Conservation (phyloP, 2,888 invertebrate species). For the Tinea semifulvella region DNA sequence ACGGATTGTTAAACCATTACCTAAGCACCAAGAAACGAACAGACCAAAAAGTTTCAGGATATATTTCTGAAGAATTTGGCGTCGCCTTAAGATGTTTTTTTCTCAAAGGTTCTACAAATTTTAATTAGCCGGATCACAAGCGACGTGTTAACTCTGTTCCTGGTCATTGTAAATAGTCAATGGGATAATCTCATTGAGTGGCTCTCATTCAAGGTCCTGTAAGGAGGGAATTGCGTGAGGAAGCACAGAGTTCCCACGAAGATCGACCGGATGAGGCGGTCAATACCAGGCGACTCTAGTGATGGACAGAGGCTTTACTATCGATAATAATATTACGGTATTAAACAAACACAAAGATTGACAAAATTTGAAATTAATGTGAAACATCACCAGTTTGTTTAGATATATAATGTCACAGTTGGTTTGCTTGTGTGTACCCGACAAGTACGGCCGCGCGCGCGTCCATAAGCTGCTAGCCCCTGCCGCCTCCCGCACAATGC, state of each 20-base stretch:
- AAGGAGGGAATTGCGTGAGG: constrained; percentile 5
- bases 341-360: not conserved
- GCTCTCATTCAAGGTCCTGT: not conserved
- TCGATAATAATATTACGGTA: constrained; percentile 3
- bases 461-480: no score
- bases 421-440: no score
- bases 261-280: constrained; percentile 43
- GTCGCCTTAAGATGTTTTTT: no score
- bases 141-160: not conserved
- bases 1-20: no score
- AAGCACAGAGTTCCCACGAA: constrained; percentile 41
- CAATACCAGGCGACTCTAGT: constrained; percentile 33
- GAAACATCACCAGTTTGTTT: not conserved
- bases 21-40: no score
- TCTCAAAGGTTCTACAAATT: no score
- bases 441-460: no score
- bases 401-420: no score
- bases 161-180: not conserved
- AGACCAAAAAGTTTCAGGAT: no score
- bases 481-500: no score
- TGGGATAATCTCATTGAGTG: not conserved
- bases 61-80: no score
- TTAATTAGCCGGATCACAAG: no score
- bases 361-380: not conserved
- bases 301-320: constrained; percentile 13